Evolutionary conservation across 2,113 vertebrate species (phyloP).

Genomic region (Himantopus leucocephalus): DNA sequence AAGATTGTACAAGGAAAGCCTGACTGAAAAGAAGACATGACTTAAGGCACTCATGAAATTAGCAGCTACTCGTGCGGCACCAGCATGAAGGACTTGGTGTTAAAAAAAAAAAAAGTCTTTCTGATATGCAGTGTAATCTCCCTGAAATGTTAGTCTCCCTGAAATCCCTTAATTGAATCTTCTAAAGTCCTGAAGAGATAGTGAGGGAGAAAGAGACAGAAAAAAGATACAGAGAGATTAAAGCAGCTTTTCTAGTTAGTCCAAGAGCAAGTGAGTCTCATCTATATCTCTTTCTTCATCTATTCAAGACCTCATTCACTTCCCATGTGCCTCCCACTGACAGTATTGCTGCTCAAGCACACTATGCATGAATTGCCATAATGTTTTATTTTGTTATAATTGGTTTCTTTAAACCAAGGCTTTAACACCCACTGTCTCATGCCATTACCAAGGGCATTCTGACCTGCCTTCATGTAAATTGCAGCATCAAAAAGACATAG

Average conservation of each 20-base stretch:
- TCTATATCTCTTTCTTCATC: constrained; percentile 33
- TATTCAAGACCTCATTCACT: constrained; percentile 38
- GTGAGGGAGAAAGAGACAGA: constrained; percentile 20
- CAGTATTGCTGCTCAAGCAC: constrained; percentile 6
- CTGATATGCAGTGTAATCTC: constrained; percentile 30
- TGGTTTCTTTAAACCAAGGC: constrained; percentile 53
- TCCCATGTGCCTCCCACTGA: constrained; percentile 5
- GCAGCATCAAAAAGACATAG: constrained; percentile 20
- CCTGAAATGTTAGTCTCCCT: neutral
- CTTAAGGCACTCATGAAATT: neutral
- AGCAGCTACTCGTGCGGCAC: neutral
- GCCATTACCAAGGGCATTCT: constrained; percentile 44
- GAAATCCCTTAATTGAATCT: constrained; percentile 52
- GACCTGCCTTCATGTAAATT: constrained; percentile 39
- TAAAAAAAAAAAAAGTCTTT: neutral
- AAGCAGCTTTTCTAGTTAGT: constrained; percentile 44
- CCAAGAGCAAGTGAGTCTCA: neutral
- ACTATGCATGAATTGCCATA: constrained; percentile 30
- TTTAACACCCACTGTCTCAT: constrained; percentile 35
- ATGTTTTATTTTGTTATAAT: constrained; percentile 68
- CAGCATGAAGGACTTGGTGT: neutral
- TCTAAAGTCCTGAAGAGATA: constrained; percentile 40
- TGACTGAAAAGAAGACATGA: neutral
- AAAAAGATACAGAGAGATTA: constrained; percentile 20
- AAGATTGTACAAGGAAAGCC: neutral